A percentile compares a stretch with the other conserved stretches of the same genome.
These are phyloP conservation scores for Lumbricus terrestris DNA, from an alignment of 2,888 invertebrate genomes.

Conservation along the genomic window DNA sequence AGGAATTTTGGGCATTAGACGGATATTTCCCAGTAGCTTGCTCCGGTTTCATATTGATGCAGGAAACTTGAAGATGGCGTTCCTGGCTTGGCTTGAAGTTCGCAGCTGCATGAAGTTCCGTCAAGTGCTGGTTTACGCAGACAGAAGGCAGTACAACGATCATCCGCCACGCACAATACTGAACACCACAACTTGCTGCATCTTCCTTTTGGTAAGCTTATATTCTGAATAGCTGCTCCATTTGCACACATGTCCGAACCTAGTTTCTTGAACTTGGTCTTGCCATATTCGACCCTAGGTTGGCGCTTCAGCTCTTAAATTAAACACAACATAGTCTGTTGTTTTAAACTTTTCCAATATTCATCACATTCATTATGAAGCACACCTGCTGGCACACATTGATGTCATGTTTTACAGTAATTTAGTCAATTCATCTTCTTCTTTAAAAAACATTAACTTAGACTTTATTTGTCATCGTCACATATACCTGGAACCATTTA, in stretches of 20 bases:
- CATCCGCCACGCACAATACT: neutral
- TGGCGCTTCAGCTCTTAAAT: neutral
- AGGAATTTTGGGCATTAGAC: too few relatives aligned
- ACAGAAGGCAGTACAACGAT: conserved; percentile 4
- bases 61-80: neutral
- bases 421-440: too few relatives aligned
- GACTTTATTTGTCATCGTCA: too few relatives aligned
- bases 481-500: too few relatives aligned
- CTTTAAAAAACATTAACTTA: too few relatives aligned
- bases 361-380: too few relatives aligned
- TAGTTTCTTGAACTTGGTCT: neutral
- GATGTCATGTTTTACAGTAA: too few relatives aligned
- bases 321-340: neutral
- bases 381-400: too few relatives aligned
- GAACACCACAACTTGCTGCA: neutral
- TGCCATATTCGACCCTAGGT: too few relatives aligned
- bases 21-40: neutral
- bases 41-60: neutral
- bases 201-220: neutral
- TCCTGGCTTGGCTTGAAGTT: conserved; percentile 14
- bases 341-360: neutral
- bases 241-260: neutral
- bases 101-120: neutral
- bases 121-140: neutral
- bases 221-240: neutral